A percentile compares a stretch with the other conserved stretches of the same genome.
These are phyloP conservation scores for Odontocolon sp. DNA, from an alignment of 2,888 invertebrate genomes.

Conservation along the genomic window DNA sequence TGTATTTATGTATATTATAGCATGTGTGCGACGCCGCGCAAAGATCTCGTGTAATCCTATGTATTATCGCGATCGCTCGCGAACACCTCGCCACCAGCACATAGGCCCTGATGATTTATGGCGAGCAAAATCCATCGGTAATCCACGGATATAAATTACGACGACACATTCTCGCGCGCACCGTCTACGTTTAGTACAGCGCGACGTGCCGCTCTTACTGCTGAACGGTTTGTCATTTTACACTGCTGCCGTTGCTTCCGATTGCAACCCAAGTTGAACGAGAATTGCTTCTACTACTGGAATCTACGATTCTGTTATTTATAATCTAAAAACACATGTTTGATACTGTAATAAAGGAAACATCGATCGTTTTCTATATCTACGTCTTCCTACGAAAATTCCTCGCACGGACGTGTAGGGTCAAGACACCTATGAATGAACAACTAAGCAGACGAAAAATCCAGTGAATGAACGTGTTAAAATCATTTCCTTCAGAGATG, in stretches of 20 bases:
- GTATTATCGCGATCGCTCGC: conserved; percentile 52
- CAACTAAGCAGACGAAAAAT: too few species aligned
- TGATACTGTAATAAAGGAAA: too few species aligned
- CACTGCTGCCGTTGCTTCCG: neutral
- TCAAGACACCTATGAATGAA: too few species aligned
- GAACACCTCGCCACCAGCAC: conserved; percentile 12
- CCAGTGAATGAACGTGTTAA: too few species aligned
- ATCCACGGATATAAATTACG: conserved; percentile 57
- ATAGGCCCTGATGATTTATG: conserved; percentile 55
- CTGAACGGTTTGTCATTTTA: conserved; percentile 29
- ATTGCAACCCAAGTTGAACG: neutral
- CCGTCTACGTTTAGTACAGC: conserved; percentile 13
- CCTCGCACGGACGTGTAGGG: too few species aligned
- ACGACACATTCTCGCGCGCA: conserved; percentile 44
- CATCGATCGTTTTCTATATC: too few species aligned
- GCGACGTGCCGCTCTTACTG: neutral
- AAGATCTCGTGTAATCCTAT: conserved; percentile 53
- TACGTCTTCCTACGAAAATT: too few species aligned
- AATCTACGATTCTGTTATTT: conserved; percentile 1
- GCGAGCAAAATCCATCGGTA: conserved; percentile 57
- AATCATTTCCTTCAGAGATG: too few species aligned
- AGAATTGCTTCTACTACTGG: neutral
- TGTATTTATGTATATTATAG: neutral
- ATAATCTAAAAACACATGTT: neutral
- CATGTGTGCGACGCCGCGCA: conserved; percentile 22